These are phyloP conservation scores for Megaptera novaeangliae DNA, from an alignment of 2,113 vertebrate genomes.

Conservation along the genomic window DNA sequence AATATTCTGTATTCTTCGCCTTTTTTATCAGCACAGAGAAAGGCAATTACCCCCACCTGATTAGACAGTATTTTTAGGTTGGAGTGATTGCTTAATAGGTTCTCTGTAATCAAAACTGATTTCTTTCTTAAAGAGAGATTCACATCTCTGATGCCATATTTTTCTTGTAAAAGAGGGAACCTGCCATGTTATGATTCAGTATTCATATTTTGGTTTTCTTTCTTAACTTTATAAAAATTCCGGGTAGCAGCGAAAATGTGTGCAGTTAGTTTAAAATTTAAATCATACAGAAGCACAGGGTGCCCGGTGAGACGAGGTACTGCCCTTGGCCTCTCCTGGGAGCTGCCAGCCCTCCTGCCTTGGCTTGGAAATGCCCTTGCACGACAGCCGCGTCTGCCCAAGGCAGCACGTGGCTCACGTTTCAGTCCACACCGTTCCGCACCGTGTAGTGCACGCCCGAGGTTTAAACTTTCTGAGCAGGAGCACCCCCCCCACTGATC, in stretches of 20 bases:
- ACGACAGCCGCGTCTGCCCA: accelerated
- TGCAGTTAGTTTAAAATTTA: neutral
- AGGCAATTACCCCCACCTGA: neutral
- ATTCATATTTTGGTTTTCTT: neutral
- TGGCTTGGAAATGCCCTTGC: neutral
- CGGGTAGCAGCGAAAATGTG: neutral
- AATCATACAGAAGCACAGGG: neutral
- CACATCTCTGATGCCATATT: neutral
- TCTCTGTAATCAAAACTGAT: slow-evolving; percentile 1
- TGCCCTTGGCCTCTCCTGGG: too few species aligned
- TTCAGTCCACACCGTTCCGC: neutral
- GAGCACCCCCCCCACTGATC: accelerated
- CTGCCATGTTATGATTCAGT: neutral
- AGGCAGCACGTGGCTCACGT: neutral
- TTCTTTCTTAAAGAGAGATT: neutral
- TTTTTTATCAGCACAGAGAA: neutral
- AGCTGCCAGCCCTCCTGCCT: neutral
- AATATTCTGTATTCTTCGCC: neutral
- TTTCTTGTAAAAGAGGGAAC: neutral
- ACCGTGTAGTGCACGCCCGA: accelerated
- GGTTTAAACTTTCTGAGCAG: too few species aligned
- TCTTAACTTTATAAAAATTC: neutral
- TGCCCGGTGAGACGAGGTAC: neutral
- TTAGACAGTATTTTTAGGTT: neutral
- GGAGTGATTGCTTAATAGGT: neutral